Evolutionary conservation across 2,888 invertebrate species (phyloP), one percentile per base, ranked within the genome.

Genomic region (Euplagia quadripunctaria): DNA sequence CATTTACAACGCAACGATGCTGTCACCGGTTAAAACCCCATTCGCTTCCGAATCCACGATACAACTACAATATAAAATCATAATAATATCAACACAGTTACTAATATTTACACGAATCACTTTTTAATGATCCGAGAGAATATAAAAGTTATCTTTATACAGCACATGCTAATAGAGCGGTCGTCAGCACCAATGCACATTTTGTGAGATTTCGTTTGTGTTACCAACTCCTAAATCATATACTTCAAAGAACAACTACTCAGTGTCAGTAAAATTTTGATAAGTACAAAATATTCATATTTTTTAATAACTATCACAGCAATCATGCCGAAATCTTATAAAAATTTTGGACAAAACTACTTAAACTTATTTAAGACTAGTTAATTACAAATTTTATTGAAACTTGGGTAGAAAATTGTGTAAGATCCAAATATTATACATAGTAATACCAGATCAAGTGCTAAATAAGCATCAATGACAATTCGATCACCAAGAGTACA

Each of bases 321-420:
- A 85, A 79, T 80, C 82, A 84, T 84, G 88, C 90, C 88, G 91
- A 89, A 84, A 84, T 83, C 85, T 84, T 89, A 87, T 87, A 85
- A 86, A 86, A 89, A 89, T 88, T 90, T 75, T 89, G 87, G 90
- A 91, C 88, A 88, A 86, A 86, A 85, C 87, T 89, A 84, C 89
- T 89, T 89, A 88, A 85, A 85, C 86, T 88, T 87, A 90, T 83
- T 86, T 86, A 87, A 89, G 93, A 93, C 93, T 93, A 92, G 92
- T 88, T 92, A 88, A 89, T 87, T 86, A 88, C 88, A 90, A 85
- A 87, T 85, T 86, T 80, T 81, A 87, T 77, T 84, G 77, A 80
- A 84, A 77, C 85, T 85, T 82, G 81, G 85, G 78, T 85, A 84
- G 74, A 85, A 80, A 84, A 82, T 79, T 82, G 78, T 81, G 80